phyloP scores from a whole-genome alignment of 2,113 vertebrate genomes.

The Ailurus styani region DNA sequence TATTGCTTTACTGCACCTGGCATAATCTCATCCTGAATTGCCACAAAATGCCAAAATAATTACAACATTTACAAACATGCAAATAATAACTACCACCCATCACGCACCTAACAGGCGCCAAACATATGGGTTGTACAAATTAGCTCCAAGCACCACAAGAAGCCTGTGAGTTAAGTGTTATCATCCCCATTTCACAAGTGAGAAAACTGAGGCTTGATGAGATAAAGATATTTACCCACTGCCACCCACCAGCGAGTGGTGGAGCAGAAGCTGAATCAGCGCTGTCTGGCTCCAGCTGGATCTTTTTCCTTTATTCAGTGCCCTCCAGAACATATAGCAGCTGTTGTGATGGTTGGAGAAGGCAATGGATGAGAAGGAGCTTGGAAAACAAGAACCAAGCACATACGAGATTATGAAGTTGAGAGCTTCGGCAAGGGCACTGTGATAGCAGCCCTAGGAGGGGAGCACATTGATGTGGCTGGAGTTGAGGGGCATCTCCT shows the following conservation, averaged over 20 bases:
- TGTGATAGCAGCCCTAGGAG: conserved; percentile 44
- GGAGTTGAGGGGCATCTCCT: conserved; percentile 28
- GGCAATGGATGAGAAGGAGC: conserved; percentile 50
- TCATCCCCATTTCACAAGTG: background rate
- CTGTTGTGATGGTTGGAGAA: conserved; percentile 37
- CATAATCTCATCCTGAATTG: background rate
- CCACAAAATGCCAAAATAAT: background rate
- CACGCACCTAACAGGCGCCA: background rate
- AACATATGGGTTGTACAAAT: background rate
- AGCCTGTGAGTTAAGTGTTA: background rate
- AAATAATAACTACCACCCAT: background rate
- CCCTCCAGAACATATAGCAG: conserved; percentile 46
- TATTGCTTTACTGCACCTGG: background rate
- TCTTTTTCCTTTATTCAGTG: background rate
- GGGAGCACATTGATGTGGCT: conserved; percentile 61
- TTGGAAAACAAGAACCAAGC: conserved; percentile 47
- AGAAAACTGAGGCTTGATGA: background rate
- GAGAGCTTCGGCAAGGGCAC: conserved; percentile 52
- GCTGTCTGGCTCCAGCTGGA: background rate
- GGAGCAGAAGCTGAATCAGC: background rate
- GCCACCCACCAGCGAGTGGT: background rate
- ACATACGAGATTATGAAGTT: conserved; percentile 30
- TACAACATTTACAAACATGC: background rate
- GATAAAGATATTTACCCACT: background rate
- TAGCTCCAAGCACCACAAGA: background rate